phyloP scores from a whole-genome alignment of 2,888 invertebrate genomes.

The Hipparchia semele region DNA sequence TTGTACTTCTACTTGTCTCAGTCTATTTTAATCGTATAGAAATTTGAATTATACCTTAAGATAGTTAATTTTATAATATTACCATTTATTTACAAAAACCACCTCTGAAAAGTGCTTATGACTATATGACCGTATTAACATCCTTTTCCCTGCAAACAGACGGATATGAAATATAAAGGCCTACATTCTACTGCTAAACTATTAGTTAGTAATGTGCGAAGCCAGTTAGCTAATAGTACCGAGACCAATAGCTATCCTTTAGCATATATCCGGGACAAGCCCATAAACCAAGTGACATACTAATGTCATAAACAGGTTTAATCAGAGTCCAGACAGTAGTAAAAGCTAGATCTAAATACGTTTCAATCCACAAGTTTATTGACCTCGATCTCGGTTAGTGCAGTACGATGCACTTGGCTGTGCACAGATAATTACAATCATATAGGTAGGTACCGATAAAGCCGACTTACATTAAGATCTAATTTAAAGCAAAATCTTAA shows the following conservation, averaged over 20 bases:
- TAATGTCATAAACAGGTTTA: constrained; percentile 18
- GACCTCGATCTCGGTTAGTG: constrained; percentile 66
- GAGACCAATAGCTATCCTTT: too few species aligned
- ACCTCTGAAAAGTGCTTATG: too few species aligned
- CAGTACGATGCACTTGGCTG: constrained; percentile 61
- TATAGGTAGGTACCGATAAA: neutral
- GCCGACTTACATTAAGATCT: too few species aligned
- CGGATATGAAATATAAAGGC: neutral
- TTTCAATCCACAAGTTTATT: constrained; percentile 50
- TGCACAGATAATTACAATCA: constrained; percentile 19
- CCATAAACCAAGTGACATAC: constrained; percentile 12
- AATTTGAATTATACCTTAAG: too few species aligned
- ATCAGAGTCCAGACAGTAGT: constrained; percentile 12
- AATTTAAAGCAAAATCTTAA: too few species aligned
- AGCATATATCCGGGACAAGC: neutral
- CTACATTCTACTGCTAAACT: neutral
- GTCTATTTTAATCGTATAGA: too few species aligned
- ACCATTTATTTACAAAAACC: too few species aligned
- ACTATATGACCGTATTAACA: too few species aligned
- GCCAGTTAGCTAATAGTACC: neutral
- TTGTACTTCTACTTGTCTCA: too few species aligned
- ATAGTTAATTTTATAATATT: too few species aligned
- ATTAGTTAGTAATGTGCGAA: too few species aligned
- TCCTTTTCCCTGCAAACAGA: neutral
- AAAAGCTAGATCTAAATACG: constrained; percentile 32